These are phyloP conservation scores for Macquaria australasica DNA, from an alignment of 2,113 vertebrate genomes.

Conservation along the genomic window DNA sequence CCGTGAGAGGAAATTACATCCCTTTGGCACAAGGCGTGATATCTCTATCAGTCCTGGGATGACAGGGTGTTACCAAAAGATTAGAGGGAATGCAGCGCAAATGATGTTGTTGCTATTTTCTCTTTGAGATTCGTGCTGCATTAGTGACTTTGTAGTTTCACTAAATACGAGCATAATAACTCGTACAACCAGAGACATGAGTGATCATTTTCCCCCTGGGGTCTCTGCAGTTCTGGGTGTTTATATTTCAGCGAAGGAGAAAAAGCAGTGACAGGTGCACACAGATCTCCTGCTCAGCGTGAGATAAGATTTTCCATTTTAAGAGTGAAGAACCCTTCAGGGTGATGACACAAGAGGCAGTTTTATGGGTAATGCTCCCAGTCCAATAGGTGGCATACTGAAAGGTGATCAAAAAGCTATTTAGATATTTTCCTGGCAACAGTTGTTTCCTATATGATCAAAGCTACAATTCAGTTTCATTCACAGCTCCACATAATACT, in stretches of 20 bases:
- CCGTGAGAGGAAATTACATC: conserved; percentile 57
- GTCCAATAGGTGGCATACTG: background rate
- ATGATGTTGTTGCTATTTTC: conserved; percentile 32
- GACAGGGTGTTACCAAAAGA: conserved; percentile 51
- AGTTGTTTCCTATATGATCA: conserved; percentile 25
- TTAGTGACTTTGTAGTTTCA: conserved; percentile 33
- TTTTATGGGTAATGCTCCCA: background rate
- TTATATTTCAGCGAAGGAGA: conserved; percentile 11
- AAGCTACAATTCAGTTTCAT: conserved; percentile 41
- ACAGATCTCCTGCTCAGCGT: background rate
- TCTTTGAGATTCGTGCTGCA: background rate
- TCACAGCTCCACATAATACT: conserved; percentile 12
- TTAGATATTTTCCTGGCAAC: conserved; percentile 24
- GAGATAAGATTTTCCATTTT: conserved; percentile 57
- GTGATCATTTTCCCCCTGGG: conserved; percentile 5
- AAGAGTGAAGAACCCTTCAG: background rate
- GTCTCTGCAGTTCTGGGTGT: background rate
- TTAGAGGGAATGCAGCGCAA: conserved; percentile 41
- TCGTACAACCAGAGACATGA: background rate
- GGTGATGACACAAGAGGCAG: conserved; percentile 8
- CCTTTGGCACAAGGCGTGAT: conserved; percentile 55
- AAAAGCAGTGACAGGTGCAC: conserved; percentile 42
- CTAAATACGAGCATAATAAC: conserved; percentile 25
- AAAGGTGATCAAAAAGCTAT: conserved; percentile 42
- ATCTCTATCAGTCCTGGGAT: conserved; percentile 59